A percentile compares a stretch with the other conserved stretches of the same genome.
These are phyloP conservation scores for Drosophila orena DNA, from an alignment of 1,140 invertebrate species.

Conservation along the genomic window DNA sequence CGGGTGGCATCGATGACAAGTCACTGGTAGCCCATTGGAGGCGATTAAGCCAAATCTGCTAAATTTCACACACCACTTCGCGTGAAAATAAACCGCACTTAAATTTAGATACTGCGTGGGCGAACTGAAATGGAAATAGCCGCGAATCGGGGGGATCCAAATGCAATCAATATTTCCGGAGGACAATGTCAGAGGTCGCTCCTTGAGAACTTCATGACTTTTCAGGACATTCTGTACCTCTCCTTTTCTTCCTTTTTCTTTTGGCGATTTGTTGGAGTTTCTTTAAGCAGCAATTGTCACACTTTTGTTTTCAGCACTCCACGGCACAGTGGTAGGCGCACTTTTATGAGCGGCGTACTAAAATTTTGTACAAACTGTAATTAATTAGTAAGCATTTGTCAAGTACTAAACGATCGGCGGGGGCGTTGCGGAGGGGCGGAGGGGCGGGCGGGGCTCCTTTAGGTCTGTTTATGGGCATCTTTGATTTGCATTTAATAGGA, in stretches of 20 bases:
- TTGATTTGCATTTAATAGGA: slow-evolving; percentile 83
- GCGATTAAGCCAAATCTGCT: slow-evolving; percentile 77
- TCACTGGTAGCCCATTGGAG: slow-evolving; percentile 54
- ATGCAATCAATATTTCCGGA: background rate
- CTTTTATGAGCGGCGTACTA: slow-evolving; percentile 82
- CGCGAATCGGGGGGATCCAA: background rate
- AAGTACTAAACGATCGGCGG: slow-evolving; percentile 70
- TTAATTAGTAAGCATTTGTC: slow-evolving; percentile 85
- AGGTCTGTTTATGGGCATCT: slow-evolving; percentile 27
- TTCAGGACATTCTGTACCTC: background rate
- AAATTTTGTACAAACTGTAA: slow-evolving; percentile 85
- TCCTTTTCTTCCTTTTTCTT: no score
- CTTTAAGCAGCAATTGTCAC: slow-evolving; percentile 40
- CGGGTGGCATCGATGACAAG: slow-evolving; percentile 38
- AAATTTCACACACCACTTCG: slow-evolving; percentile 82
- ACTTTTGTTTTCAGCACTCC: slow-evolving; percentile 79
- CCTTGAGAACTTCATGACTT: no score
- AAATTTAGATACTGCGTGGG: slow-evolving; percentile 36
- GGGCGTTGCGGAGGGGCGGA: background rate
- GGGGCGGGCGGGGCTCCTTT: background rate
- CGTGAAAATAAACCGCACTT: slow-evolving; percentile 69
- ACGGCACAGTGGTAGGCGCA: slow-evolving; percentile 68
- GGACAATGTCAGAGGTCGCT: slow-evolving; percentile 19
- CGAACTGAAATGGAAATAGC: slow-evolving; percentile 10
- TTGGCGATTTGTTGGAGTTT: slow-evolving; percentile 22